Conservation (phyloP, 2,113 vertebrate species). For the Ancistrus triradiatus region DNA sequence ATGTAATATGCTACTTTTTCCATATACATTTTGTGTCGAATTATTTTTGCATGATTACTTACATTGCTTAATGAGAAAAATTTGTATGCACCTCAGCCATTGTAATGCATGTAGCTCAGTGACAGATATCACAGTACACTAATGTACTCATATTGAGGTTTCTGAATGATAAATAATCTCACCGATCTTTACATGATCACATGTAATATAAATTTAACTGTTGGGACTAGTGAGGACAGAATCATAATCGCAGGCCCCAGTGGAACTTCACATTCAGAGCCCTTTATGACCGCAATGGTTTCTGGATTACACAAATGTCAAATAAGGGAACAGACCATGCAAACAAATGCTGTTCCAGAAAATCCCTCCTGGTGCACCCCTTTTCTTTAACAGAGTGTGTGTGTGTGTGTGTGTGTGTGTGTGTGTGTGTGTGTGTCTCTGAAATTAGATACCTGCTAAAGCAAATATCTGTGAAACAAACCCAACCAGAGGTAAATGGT, state of each 20-base stretch:
- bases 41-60: too few species aligned
- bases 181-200: conserved; percentile 1
- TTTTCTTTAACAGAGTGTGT: conserved; percentile 33
- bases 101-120: too few species aligned
- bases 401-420: conserved; percentile 1
- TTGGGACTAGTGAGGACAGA: conserved; percentile 22
- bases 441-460: conserved; percentile 46
- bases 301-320: conserved; percentile 78
- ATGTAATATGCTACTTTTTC: too few species aligned
- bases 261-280: conserved; percentile 29
- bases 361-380: conserved; percentile 32
- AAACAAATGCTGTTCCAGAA: conserved; percentile 69
- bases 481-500: conserved; percentile 42
- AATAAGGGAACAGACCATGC: conserved; percentile 59
- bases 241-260: conserved; percentile 21
- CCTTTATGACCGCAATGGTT: conserved; percentile 44
- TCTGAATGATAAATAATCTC: background rate
- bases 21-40: too few species aligned
- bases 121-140: too few species aligned
- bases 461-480: conserved; percentile 47
- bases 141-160: background rate
- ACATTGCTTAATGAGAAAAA: too few species aligned
- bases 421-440: conserved; percentile 12
- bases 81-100: too few species aligned
- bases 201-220: conserved; percentile 18